A percentile compares a stretch with the other conserved stretches of the same genome.
Conservation (phyloP, 2,888 invertebrate species). For the Athalia cordata region DNA sequence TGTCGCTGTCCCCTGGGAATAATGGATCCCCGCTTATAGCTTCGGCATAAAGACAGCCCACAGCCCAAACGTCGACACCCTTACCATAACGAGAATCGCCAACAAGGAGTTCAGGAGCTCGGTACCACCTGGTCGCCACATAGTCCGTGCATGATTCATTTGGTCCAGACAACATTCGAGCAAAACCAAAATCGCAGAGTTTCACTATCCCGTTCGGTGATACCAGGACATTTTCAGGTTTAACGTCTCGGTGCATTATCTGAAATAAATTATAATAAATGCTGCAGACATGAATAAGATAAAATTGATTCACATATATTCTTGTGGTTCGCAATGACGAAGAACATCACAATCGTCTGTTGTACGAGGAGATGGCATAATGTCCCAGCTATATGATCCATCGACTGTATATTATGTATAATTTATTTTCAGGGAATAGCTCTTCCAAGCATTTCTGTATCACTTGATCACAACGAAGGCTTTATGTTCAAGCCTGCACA, state of each 20-base stretch:
- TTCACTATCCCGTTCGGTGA: constrained; percentile 88
- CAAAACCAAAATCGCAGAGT: constrained; percentile 94
- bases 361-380: not conserved
- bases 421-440: constrained; percentile 34
- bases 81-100: constrained; percentile 85
- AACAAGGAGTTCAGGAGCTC: constrained; percentile 90
- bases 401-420: constrained; percentile 10
- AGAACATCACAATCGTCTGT: not conserved
- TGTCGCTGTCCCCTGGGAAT: constrained; percentile 92
- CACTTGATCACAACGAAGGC: constrained; percentile 26
- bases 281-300: constrained; percentile 42
- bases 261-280: constrained; percentile 61
- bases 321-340: not conserved
- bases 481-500: constrained; percentile 23
- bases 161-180: constrained; percentile 81
- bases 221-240: constrained; percentile 92
- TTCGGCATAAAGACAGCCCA: constrained; percentile 89
- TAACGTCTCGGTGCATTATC: constrained; percentile 92
- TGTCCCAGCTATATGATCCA: not conserved
- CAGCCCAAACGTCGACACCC: constrained; percentile 91
- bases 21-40: constrained; percentile 91
- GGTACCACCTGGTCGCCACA: constrained; percentile 93
- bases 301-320: not conserved
- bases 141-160: constrained; percentile 92
- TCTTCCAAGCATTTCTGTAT: constrained; percentile 39